Percentiles rank a stretch among this genome's conserved stretches.
Evolutionary conservation across 2,888 invertebrate species (phyloP).

Genomic region (Drosophila nr. fundita): DNA sequence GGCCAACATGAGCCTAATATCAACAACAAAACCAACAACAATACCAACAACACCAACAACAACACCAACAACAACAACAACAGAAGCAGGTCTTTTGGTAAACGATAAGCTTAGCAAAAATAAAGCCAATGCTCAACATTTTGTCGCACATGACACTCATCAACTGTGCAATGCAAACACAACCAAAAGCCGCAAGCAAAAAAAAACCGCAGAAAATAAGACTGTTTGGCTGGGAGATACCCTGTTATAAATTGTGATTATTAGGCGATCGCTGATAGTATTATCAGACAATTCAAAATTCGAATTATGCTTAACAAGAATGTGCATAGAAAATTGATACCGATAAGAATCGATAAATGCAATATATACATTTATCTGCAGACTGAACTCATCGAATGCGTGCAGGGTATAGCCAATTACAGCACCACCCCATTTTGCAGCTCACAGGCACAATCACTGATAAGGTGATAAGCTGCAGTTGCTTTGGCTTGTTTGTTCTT

Average conservation of each 20-base stretch:
- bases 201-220: not conserved
- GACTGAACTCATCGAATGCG: not conserved
- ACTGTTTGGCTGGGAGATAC: not conserved
- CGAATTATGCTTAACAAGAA: not conserved
- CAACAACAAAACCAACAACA: too few species aligned
- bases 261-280: not conserved
- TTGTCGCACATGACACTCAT: conserved; percentile 50
- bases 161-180: conserved; percentile 16
- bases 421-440: not conserved
- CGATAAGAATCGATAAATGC: not conserved
- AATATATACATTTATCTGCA: not conserved
- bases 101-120: conserved; percentile 40
- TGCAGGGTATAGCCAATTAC: not conserved
- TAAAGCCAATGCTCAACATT: conserved; percentile 24
- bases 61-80: not conserved
- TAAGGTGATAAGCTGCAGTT: conserved; percentile 45
- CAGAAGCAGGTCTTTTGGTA: conserved; percentile 23
- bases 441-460: not conserved
- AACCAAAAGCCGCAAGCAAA: not conserved
- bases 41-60: not conserved
- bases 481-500: conserved; percentile 25
- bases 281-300: not conserved
- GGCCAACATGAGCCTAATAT: not conserved
- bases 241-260: not conserved
- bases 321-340: not conserved